Percentiles rank a stretch among this genome's conserved stretches.
Evolutionary conservation across 2,797 vertebrate genomes (phyloP).

Genomic region (Decapterus maruadsi): DNA sequence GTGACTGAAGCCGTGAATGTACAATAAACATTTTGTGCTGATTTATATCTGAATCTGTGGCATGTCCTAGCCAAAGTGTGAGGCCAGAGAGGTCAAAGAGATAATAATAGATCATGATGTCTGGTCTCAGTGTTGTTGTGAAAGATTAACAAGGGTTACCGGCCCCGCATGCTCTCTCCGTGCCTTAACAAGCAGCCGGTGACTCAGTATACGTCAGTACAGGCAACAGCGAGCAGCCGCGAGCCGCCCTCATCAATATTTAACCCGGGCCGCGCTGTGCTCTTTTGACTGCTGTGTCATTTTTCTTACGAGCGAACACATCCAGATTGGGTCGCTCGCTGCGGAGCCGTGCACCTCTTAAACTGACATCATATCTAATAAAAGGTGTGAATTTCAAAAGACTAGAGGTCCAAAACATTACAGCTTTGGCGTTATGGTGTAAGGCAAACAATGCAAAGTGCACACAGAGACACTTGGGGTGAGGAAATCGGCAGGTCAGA

Average conservation of each 20-base stretch:
- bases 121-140: slow-evolving; percentile 56
- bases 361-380: slow-evolving; percentile 26
- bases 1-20: slow-evolving; percentile 27
- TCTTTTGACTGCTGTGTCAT: slow-evolving; percentile 51
- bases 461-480: background rate
- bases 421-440: background rate
- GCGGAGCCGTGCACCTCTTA: background rate
- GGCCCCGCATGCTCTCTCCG: slow-evolving; percentile 37
- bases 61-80: slow-evolving; percentile 14
- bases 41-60: slow-evolving; percentile 36
- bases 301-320: slow-evolving; percentile 22
- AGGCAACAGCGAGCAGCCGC: slow-evolving; percentile 47
- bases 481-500: background rate
- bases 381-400: slow-evolving; percentile 4
- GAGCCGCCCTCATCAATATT: slow-evolving; percentile 66
- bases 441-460: background rate
- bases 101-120: slow-evolving; percentile 70
- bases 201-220: slow-evolving; percentile 40
- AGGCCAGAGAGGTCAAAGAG: slow-evolving; percentile 59
- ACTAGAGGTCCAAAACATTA: background rate
- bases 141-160: slow-evolving; percentile 68
- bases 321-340: slow-evolving; percentile 10
- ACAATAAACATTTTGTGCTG: slow-evolving; percentile 56
- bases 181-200: slow-evolving; percentile 37
- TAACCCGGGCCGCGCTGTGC: slow-evolving; percentile 56